These are phyloP conservation scores for Bolinopsis microptera DNA, from an alignment of 37 sponge, comb jelly and placozoan genomes.

Conservation along the genomic window DNA sequence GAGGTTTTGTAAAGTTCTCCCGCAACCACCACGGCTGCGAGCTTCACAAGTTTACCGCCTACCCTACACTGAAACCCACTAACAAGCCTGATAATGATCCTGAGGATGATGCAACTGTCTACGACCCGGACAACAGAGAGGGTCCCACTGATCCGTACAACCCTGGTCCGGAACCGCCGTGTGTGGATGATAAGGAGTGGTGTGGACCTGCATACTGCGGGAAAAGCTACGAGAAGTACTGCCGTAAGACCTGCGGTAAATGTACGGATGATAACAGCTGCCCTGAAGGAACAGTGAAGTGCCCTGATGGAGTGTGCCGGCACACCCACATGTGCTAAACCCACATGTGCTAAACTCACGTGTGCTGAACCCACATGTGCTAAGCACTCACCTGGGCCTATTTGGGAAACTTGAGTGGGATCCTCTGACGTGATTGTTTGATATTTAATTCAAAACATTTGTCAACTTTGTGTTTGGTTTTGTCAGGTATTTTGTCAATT, in stretches of 20 bases:
- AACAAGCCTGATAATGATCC: not conserved
- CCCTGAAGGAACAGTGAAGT: conserved; percentile 18
- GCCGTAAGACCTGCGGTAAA: not conserved
- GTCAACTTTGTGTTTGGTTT: no score
- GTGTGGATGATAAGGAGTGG: not conserved
- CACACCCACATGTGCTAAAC: conserved; percentile 28
- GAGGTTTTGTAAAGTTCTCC: conserved; percentile 5
- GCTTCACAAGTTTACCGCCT: conserved; percentile 4
- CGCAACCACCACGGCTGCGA: not conserved
- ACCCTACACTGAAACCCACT: not conserved
- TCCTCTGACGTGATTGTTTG: no score
- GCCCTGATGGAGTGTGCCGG: not conserved
- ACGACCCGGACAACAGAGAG: conserved; percentile 20
- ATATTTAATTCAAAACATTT: no score
- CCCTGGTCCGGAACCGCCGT: conserved; percentile 24
- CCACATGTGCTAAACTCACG: not conserved
- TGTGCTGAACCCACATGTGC: not conserved
- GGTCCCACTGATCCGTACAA: conserved; percentile 32
- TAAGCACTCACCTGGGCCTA: no score
- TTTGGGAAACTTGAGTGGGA: no score
- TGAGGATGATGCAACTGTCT: not conserved
- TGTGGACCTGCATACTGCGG: not conserved
- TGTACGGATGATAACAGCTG: not conserved
- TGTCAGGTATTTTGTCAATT: no score
- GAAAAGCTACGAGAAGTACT: conserved; percentile 13